A percentile compares a stretch with the other conserved stretches of the same genome.
Evolutionary conservation across 2,113 vertebrate genomes (phyloP).

Genomic region (Hirundichthys speculiger): DNA sequence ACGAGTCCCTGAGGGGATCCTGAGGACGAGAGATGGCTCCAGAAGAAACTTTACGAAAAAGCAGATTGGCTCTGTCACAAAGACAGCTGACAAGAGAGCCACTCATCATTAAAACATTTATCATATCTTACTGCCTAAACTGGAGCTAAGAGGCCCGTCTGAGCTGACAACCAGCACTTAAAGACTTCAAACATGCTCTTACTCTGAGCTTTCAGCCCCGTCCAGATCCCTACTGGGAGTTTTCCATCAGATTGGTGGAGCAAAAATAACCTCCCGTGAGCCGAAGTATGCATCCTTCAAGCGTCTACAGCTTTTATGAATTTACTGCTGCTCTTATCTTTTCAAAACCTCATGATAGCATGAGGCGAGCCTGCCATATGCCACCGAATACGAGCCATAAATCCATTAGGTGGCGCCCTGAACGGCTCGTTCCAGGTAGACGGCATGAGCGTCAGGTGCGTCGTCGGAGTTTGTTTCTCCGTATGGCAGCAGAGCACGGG

Average conservation of each 20-base stretch:
- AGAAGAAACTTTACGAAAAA: conserved; percentile 10
- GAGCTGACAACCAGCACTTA: conserved; percentile 69
- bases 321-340: conserved; percentile 56
- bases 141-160: conserved; percentile 47
- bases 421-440: neutral
- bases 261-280: conserved; percentile 31
- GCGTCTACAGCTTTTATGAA: conserved; percentile 45
- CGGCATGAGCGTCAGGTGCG: conserved; percentile 9
- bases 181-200: conserved; percentile 53
- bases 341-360: conserved; percentile 49
- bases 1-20: neutral
- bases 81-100: conserved; percentile 34
- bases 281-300: conserved; percentile 16
- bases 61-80: conserved; percentile 34
- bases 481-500: conserved; percentile 13
- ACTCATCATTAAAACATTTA: conserved; percentile 59
- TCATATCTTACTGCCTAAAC: conserved; percentile 43
- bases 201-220: conserved; percentile 28
- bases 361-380: conserved; percentile 66
- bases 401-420: conserved; percentile 48
- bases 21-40: conserved; percentile 18
- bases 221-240: conserved; percentile 34
- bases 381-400: conserved; percentile 51
- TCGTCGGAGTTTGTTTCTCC: conserved; percentile 21
- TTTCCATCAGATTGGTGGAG: conserved; percentile 26